phyloP scores from a whole-genome alignment of 2,797 vertebrate genomes.

The Potorous gilbertii region DNA sequence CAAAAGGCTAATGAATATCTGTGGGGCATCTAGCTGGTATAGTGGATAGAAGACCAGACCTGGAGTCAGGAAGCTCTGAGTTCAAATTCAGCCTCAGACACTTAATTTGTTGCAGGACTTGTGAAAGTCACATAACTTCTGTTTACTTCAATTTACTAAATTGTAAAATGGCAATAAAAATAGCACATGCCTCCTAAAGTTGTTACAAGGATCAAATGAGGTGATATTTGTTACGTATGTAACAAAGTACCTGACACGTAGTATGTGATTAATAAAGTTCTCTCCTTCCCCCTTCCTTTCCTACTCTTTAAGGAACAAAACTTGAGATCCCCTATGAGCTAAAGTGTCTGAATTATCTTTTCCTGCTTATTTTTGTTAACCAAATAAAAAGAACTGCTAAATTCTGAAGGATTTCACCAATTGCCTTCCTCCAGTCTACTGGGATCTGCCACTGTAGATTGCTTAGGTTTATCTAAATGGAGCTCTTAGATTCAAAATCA shows the following conservation, averaged over 20 bases:
- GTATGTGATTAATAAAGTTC: not conserved
- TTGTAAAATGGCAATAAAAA: not conserved
- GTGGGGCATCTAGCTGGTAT: not conserved
- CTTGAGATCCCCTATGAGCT: not conserved
- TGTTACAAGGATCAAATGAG: not conserved
- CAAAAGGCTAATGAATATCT: not conserved
- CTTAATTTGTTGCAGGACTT: not conserved
- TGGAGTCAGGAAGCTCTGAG: not conserved
- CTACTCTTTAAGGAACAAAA: not conserved
- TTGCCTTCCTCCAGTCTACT: constrained; percentile 12
- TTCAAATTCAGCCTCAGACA: not conserved
- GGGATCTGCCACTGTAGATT: not conserved
- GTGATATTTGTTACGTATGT: not conserved
- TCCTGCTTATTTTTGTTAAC: not conserved
- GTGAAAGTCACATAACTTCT: not conserved
- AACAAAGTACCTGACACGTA: not conserved
- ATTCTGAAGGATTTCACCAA: constrained; percentile 2
- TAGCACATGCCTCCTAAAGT: not conserved
- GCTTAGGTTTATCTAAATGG: constrained; percentile 14
- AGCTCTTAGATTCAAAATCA: constrained; percentile 20
- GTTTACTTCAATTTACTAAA: not conserved
- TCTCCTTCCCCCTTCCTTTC: not conserved
- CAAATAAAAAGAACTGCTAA: constrained; percentile 15
- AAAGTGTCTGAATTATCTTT: not conserved
- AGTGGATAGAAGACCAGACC: not conserved